Evolutionary conservation across 1,140 invertebrate genomes (phyloP).

Genomic region (Aphaenogaster floridana): DNA sequence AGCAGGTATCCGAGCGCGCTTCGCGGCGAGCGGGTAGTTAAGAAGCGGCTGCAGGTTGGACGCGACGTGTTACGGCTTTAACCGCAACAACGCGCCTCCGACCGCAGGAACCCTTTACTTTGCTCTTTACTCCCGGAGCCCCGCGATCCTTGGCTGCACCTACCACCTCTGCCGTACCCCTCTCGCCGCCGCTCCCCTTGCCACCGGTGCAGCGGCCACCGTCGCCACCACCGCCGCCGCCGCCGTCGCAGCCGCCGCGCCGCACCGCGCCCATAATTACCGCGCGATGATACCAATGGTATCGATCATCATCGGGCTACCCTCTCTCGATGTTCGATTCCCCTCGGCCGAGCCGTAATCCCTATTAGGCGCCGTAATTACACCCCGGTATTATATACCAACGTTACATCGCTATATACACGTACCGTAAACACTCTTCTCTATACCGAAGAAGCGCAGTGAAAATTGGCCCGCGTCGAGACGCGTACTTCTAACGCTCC

Average conservation of each 20-base stretch:
- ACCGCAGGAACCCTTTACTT: constrained; percentile 84
- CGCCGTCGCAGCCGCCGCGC: not conserved
- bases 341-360: constrained; percentile 65
- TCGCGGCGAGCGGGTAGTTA: constrained; percentile 79
- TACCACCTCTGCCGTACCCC: constrained; percentile 50
- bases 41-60: constrained; percentile 81
- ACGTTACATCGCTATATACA: constrained; percentile 61
- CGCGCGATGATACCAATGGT: constrained; percentile 77
- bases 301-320: constrained; percentile 77
- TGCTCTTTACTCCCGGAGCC: constrained; percentile 76
- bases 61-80: constrained; percentile 84
- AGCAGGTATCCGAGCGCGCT: constrained; percentile 65
- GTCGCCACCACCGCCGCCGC: not conserved
- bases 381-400: constrained; percentile 55
- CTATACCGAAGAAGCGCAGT: not conserved
- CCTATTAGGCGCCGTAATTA: constrained; percentile 74
- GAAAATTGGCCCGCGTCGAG: constrained; percentile 48
- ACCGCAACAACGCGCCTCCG: constrained; percentile 84
- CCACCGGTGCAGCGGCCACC: not conserved
- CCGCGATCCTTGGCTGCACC: constrained; percentile 62
- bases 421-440: constrained; percentile 43
- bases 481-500: not conserved
- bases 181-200: not conserved
- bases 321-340: constrained; percentile 68
- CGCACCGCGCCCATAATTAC: constrained; percentile 78